Evolutionary conservation across 1,140 invertebrate genomes (phyloP), one percentile per base, ranked within the genome.

Genomic region (Brachionus koreanus): DNA sequence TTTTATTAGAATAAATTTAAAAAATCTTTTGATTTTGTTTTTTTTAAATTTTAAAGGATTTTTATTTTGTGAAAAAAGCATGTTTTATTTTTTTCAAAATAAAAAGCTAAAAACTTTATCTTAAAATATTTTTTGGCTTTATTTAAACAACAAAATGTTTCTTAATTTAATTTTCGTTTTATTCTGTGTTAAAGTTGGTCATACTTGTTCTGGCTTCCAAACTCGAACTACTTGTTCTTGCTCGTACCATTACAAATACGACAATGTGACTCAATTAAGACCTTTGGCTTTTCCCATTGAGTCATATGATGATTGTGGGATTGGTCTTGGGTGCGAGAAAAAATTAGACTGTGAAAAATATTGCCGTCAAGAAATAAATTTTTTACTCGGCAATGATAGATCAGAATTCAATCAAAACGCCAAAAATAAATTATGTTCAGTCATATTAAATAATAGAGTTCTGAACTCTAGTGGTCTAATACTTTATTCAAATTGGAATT

Each of bases 251-350:
- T 76, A 76, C 13, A 29, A 3, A 9, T 46, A 13, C 13, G 74
- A 12, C 0, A 46, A 76, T 57, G 39, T 49, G 29, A 16, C 29
- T n/a, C 5, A 16, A 10, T 76, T 6, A 29, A 76, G n/a, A n/a
- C 2, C 29, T 13, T 25, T 46, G 16, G 10, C 25, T 6, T 46
- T 76, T 46, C 39, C 37, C 5, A 29, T 76, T 46, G 13, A 43
- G 10, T 23, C 39, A 1, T 76, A 76, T 57, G 74, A 76, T 52
- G 74, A 76, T 35, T 76, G 74, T 46, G 74, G 74, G 1, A 29
- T 46, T 35, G 16, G 16, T 23, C n/a, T 76, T 13, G 29, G 29
- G n/a, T 76, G 74, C 43, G 74, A 76, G 9, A 43, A 43, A 25
- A 25, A 29, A 46, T 52, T 52, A 29, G 39, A 46, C 5, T 76